Conservation (phyloP, 2,113 vertebrate genomes). For the Cygnus buccinator region DNA sequence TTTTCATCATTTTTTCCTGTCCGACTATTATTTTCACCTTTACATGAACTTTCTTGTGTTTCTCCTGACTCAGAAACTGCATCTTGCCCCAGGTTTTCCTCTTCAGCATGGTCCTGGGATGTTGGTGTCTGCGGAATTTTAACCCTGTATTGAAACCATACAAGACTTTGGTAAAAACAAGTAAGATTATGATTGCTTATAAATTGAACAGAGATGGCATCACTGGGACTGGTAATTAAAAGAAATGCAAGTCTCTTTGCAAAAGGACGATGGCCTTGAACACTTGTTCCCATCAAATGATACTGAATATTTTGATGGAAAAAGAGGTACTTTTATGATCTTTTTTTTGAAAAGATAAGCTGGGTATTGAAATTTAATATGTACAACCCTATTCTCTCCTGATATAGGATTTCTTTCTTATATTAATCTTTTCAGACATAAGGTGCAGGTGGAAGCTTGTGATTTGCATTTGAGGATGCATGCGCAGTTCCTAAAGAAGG, state of each 20-base stretch:
- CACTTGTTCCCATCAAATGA: not conserved
- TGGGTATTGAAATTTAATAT: no score
- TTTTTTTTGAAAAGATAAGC: not conserved
- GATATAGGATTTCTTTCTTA: not conserved
- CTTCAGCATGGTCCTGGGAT: slow-evolving; percentile 62
- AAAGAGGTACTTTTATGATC: not conserved
- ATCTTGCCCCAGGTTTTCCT: slow-evolving; percentile 70
- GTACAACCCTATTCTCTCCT: not conserved
- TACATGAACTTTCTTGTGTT: not conserved
- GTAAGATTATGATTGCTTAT: not conserved
- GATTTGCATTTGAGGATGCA: not conserved
- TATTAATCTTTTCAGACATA: not conserved
- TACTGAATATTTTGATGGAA: not conserved
- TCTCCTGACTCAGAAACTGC: not conserved
- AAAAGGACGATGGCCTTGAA: not conserved
- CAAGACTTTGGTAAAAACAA: not conserved
- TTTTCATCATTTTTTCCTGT: slow-evolving; percentile 74
- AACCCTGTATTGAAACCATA: slow-evolving; percentile 62
- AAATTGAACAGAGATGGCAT: not conserved
- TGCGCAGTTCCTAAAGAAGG: not conserved
- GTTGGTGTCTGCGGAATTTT: slow-evolving; percentile 71
- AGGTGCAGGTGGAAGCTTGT: not conserved
- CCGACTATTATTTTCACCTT: slow-evolving; percentile 1
- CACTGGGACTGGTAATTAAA: not conserved
- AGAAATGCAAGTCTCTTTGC: not conserved